phyloP scores from a whole-genome alignment of 2,888 invertebrate species.

The Noctua comes region DNA sequence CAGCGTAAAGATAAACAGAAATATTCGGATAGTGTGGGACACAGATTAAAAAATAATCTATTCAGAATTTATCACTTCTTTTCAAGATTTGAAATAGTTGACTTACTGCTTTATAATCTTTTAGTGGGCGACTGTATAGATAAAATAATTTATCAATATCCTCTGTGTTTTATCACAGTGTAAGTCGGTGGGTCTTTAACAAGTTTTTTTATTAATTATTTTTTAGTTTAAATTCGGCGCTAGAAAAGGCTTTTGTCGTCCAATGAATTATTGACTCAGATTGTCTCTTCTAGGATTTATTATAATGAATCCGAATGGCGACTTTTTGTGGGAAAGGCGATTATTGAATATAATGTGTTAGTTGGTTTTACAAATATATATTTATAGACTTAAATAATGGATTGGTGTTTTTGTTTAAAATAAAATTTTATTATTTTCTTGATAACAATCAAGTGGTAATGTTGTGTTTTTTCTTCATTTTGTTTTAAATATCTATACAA shows the following conservation, averaged over 20 bases:
- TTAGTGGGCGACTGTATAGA: conserved; percentile 60
- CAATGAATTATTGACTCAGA: conserved; percentile 64
- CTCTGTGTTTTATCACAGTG: conserved; percentile 67
- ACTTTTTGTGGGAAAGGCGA: conserved; percentile 36
- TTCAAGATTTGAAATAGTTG: conserved; percentile 46
- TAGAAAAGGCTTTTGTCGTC: conserved; percentile 62
- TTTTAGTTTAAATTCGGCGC: conserved; percentile 65
- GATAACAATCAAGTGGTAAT: not conserved
- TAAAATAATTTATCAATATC: conserved; percentile 74
- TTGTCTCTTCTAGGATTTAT: conserved; percentile 40
- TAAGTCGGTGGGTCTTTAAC: conserved; percentile 70
- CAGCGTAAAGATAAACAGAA: conserved; percentile 37
- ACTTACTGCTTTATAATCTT: conserved; percentile 65
- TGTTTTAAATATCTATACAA: too few species aligned
- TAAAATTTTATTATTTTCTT: conserved; percentile 3
- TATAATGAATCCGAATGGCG: conserved; percentile 30
- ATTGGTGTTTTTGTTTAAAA: not conserved
- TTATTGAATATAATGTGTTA: conserved; percentile 35
- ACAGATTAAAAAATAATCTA: conserved; percentile 25
- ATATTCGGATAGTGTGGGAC: conserved; percentile 34
- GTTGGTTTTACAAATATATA: conserved; percentile 41
- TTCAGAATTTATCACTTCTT: conserved; percentile 38
- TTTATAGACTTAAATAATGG: conserved; percentile 18
- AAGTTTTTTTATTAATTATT: conserved; percentile 69
- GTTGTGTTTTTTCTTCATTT: not conserved